Conservation (phyloP, 2,888 invertebrate species). For the Himalopsyche tibetana region DNA sequence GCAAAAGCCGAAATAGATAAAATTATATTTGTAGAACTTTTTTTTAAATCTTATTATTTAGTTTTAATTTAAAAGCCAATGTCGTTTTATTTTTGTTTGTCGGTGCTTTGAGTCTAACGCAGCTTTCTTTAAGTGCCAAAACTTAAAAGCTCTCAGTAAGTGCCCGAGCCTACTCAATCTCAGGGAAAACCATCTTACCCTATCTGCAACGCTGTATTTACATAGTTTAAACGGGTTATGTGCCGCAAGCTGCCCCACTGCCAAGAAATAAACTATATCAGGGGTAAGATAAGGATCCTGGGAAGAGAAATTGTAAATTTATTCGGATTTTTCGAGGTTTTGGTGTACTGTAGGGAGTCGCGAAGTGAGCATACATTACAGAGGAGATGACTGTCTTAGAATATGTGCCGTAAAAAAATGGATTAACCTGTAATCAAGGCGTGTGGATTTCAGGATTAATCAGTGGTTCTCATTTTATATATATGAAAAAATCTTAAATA, state of each 20-base stretch:
- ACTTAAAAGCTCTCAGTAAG: slow-evolving; percentile 3
- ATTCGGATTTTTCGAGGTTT: slow-evolving; percentile 26
- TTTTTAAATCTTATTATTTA: not conserved
- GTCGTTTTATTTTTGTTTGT: not conserved
- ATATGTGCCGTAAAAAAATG: not conserved
- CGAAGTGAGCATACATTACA: not conserved
- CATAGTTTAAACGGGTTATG: slow-evolving; percentile 34
- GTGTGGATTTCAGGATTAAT: not conserved
- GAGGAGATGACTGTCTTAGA: not conserved
- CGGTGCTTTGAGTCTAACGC: not conserved
- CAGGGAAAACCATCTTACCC: not conserved
- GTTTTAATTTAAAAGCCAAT: not conserved
- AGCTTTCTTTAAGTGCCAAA: slow-evolving; percentile 26
- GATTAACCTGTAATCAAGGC: not conserved
- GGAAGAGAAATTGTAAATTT: slow-evolving; percentile 46
- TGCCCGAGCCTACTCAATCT: slow-evolving; percentile 1
- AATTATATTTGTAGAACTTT: too few species aligned
- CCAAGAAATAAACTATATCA: slow-evolving; percentile 50
- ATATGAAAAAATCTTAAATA: too few species aligned
- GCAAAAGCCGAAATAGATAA: too few species aligned
- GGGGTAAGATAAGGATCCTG: slow-evolving; percentile 48
- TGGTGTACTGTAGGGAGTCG: not conserved
- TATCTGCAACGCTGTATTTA: slow-evolving; percentile 26
- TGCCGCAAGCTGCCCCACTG: slow-evolving; percentile 6
- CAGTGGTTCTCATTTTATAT: not conserved